Percentiles rank a stretch among this genome's conserved stretches.
phyloP scores from a whole-genome alignment of 2,797 vertebrate genomes.

The Acridotheres tristis region DNA sequence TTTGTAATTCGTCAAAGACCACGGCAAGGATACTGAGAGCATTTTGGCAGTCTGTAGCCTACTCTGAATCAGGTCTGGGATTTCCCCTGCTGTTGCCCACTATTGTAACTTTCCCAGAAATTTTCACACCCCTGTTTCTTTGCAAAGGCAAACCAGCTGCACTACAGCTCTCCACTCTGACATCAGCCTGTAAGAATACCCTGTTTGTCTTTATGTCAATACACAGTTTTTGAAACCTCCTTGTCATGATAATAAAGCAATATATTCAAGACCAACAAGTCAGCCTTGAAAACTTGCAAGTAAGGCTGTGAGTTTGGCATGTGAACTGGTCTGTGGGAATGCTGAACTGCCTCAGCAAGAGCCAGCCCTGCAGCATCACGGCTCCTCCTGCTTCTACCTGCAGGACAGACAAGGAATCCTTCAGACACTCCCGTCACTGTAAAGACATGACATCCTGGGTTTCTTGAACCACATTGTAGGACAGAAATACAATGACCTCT shows the following conservation, averaged over 20 bases:
- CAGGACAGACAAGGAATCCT: neutral
- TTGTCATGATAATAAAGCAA: neutral
- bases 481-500: neutral
- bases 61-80: neutral
- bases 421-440: neutral
- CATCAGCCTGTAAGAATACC: neutral
- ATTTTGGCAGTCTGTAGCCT: neutral
- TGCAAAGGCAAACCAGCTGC: constrained; percentile 8
- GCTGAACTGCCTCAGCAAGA: neutral
- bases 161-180: neutral
- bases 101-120: neutral
- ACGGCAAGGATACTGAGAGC: neutral
- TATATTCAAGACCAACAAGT: neutral
- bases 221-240: neutral
- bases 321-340: neutral
- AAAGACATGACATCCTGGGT: neutral
- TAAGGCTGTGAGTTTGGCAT: neutral
- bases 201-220: neutral
- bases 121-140: neutral
- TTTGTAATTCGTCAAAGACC: neutral
- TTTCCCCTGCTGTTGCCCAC: neutral
- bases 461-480: neutral
- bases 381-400: neutral
- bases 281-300: neutral
- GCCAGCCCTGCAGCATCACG: neutral